A percentile compares a stretch with the other conserved stretches of the same genome.
Conservation (phyloP, 2,888 invertebrate genomes). For the Ormyrus nitidulus region DNA sequence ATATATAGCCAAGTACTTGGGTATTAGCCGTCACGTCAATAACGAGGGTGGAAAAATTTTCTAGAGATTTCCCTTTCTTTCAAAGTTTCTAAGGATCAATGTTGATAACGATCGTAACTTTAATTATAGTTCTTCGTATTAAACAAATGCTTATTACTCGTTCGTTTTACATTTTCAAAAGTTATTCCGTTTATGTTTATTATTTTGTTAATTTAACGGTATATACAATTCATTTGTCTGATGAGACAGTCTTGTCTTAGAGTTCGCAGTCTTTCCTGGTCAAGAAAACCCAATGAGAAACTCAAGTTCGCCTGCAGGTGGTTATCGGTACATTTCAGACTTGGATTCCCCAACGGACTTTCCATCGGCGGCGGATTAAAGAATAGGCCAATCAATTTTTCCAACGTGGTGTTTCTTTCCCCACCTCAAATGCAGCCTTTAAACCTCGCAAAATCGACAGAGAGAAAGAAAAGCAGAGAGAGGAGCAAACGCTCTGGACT, state of each 20-base stretch:
- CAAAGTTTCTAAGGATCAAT: no score
- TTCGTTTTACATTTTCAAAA: no score
- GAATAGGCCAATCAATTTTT: conserved; percentile 45
- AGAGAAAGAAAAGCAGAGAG: not conserved
- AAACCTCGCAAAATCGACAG: not conserved
- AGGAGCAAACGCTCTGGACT: conserved; percentile 16
- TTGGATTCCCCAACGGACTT: conserved; percentile 35
- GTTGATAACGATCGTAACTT: no score
- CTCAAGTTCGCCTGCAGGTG: conserved; percentile 17
- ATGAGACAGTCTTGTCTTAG: no score
- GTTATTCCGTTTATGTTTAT: no score
- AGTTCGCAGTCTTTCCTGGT: no score
- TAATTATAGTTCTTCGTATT: no score
- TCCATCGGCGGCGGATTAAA: conserved; percentile 39
- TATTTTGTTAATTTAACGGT: no score
- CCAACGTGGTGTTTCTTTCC: not conserved
- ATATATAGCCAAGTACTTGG: conserved; percentile 19
- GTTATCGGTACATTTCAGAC: conserved; percentile 50
- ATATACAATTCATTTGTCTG: no score
- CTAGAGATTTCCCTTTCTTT: not conserved
- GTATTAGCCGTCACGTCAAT: conserved; percentile 42
- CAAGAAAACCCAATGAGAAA: conserved; percentile 10
- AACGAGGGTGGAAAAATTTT: conserved; percentile 21
- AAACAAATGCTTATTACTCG: no score
- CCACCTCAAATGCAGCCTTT: not conserved